Evolutionary conservation across 2,888 invertebrate genomes (phyloP).

Genomic region (Idaea biselata): DNA sequence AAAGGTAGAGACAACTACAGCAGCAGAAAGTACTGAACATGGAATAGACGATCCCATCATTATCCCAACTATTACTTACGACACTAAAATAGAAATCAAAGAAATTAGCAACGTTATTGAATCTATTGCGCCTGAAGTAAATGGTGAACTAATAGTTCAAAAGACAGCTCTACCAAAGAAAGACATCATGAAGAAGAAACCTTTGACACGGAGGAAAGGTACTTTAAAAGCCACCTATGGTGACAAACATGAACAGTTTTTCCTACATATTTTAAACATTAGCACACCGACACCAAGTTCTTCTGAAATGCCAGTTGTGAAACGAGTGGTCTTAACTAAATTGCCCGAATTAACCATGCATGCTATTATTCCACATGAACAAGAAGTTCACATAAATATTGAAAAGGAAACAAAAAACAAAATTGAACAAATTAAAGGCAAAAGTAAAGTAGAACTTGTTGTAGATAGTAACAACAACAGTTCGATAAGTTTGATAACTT

Average conservation of each 20-base stretch:
- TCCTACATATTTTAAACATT: slow-evolving; percentile 40
- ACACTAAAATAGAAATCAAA: slow-evolving; percentile 36
- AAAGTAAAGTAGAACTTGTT: slow-evolving; percentile 5
- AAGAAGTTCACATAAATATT: not conserved
- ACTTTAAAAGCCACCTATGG: slow-evolving; percentile 76
- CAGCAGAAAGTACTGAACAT: slow-evolving; percentile 13
- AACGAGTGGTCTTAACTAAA: slow-evolving; percentile 12
- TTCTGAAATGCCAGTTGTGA: slow-evolving; percentile 10
- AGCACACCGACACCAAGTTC: slow-evolving; percentile 6
- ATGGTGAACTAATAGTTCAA: slow-evolving; percentile 60
- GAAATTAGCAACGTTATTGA: slow-evolving; percentile 58
- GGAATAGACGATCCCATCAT: slow-evolving; percentile 52
- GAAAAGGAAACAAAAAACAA: not conserved
- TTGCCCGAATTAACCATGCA: slow-evolving; percentile 5
- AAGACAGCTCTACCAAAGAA: slow-evolving; percentile 52
- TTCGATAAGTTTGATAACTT: slow-evolving; percentile 5
- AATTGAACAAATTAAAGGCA: slow-evolving; percentile 7
- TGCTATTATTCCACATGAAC: slow-evolving; percentile 7
- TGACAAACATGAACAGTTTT: slow-evolving; percentile 69
- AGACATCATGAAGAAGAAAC: slow-evolving; percentile 61
- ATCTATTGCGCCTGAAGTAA: slow-evolving; percentile 44
- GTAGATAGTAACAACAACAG: slow-evolving; percentile 11
- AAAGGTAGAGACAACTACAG: slow-evolving; percentile 18
- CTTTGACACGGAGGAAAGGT: slow-evolving; percentile 67
- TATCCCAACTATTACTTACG: slow-evolving; percentile 52